Evolutionary conservation across 2,797 vertebrate genomes (phyloP).

Genomic region (Hapalemur alaotrensis): DNA sequence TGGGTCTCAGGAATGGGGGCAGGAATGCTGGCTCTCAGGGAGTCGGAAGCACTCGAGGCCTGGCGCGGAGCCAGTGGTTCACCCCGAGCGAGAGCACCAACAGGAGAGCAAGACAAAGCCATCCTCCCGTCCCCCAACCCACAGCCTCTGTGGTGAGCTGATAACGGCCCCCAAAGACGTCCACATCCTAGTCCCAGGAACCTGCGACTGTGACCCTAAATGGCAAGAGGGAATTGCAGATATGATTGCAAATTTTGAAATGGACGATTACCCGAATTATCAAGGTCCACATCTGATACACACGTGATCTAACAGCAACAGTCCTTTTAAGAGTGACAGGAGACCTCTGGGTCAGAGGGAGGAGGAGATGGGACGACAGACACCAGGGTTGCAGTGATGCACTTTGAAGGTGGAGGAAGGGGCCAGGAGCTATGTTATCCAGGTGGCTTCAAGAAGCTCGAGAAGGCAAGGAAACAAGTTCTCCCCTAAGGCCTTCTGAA

Average conservation of each 20-base stretch:
- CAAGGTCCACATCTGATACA: background rate
- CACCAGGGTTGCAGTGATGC: fast-evolving
- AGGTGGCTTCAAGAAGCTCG: background rate
- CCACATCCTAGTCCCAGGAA: background rate
- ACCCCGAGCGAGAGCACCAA: background rate
- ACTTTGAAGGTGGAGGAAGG: background rate
- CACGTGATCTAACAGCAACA: background rate
- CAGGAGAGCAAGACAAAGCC: background rate
- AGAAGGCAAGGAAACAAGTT: background rate
- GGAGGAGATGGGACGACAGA: no score
- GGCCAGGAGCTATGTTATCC: background rate
- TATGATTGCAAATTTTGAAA: background rate
- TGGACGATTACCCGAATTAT: background rate
- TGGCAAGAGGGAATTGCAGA: background rate
- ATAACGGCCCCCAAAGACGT: background rate
- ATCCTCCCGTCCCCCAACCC: background rate
- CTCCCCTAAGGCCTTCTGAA: background rate
- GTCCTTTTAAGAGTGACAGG: background rate
- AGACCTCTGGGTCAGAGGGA: background rate
- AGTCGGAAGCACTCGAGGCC: background rate
- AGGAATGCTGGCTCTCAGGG: background rate
- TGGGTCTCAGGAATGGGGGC: background rate
- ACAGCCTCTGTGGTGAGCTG: background rate
- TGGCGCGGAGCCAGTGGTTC: background rate
- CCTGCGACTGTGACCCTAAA: background rate